Conservation (phyloP, 2,113 vertebrate genomes). For the Panthera leo region DNA sequence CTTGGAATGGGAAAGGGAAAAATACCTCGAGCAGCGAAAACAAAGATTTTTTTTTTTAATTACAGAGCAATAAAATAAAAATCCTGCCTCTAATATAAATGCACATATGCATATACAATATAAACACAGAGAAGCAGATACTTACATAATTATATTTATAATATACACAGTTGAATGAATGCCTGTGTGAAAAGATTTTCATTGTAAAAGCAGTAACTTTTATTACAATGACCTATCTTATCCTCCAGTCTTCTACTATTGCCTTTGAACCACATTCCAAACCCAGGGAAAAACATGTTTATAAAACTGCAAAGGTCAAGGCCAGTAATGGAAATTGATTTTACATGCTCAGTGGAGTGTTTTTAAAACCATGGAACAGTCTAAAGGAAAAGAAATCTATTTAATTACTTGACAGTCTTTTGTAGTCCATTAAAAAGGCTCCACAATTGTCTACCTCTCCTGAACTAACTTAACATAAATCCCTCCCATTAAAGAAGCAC, state of each 20-base stretch:
- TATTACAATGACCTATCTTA: neutral
- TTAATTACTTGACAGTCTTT: slow-evolving; percentile 73
- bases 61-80: neutral
- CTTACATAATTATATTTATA: neutral
- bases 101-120: neutral
- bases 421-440: slow-evolving; percentile 76
- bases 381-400: slow-evolving; percentile 73
- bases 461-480: slow-evolving; percentile 74
- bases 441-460: slow-evolving; percentile 56
- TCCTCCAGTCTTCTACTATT: neutral
- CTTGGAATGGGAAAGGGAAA: slow-evolving; percentile 61
- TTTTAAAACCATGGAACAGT: slow-evolving; percentile 65
- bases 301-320: slow-evolving; percentile 71
- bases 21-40: slow-evolving; percentile 43
- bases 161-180: slow-evolving; percentile 22
- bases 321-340: slow-evolving; percentile 80
- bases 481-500: slow-evolving; percentile 60
- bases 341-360: slow-evolving; percentile 68
- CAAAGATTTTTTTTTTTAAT: neutral
- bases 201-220: slow-evolving; percentile 4
- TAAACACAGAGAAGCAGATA: neutral
- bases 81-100: neutral
- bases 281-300: slow-evolving; percentile 70
- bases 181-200: slow-evolving; percentile 16
- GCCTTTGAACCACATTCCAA: slow-evolving; percentile 69